Percentiles rank a stretch among this genome's conserved stretches.
These are phyloP conservation scores for Heteromurus nitidus DNA, from an alignment of 2,888 invertebrate genomes.

Conservation along the genomic window DNA sequence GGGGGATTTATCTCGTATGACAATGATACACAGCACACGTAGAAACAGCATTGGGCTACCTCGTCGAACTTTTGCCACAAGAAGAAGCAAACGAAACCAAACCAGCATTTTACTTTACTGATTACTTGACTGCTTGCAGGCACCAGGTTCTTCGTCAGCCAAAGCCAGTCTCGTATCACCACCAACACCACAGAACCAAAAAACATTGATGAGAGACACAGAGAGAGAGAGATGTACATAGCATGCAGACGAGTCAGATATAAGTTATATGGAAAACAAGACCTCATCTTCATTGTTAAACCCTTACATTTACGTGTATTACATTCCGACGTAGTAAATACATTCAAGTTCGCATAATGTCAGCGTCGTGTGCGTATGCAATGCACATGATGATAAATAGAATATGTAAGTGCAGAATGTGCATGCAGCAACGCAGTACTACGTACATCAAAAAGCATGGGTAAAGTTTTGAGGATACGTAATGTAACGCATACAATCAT, in stretches of 20 bases:
- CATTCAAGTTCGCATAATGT: background rate
- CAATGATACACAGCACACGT: background rate
- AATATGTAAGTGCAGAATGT: no score
- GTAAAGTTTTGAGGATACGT: no score
- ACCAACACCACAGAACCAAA: background rate
- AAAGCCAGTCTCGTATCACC: background rate
- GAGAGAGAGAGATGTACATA: no score
- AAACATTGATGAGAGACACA: background rate
- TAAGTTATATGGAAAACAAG: background rate
- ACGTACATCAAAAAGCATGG: no score
- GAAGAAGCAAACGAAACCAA: no score
- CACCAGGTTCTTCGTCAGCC: background rate
- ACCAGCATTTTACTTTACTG: constrained; percentile 42
- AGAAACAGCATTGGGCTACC: no score
- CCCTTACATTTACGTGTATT: background rate
- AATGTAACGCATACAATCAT: constrained; percentile 9
- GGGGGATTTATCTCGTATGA: background rate
- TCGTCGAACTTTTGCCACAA: no score
- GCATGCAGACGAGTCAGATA: no score
- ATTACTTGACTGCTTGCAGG: constrained; percentile 36
- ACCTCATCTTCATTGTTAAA: background rate
- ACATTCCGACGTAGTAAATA: background rate
- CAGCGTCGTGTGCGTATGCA: background rate
- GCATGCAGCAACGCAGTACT: no score
- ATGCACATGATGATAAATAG: no score